These are phyloP conservation scores for Calephelis nemesis DNA, from an alignment of 1,140 invertebrate genomes.

Conservation along the genomic window DNA sequence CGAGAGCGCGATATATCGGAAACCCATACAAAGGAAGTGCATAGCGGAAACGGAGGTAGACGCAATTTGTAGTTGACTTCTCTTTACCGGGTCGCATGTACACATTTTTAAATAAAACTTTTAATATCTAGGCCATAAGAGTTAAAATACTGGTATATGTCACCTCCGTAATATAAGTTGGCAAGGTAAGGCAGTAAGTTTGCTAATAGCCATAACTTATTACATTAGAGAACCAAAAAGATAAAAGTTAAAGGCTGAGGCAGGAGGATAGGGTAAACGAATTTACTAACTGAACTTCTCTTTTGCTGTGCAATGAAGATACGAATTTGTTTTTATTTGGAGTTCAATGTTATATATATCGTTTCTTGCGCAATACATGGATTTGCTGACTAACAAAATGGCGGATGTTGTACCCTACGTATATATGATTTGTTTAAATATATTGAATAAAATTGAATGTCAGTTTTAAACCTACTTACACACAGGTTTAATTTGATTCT, in stretches of 20 bases:
- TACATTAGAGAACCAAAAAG: slow-evolving; percentile 38
- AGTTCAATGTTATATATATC: neutral
- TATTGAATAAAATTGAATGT: too few relatives aligned
- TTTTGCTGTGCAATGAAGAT: slow-evolving; percentile 11
- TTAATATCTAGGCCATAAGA: slow-evolving; percentile 25
- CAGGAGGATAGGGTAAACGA: slow-evolving; percentile 12
- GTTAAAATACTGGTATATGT: slow-evolving; percentile 27
- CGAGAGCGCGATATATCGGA: slow-evolving; percentile 34
- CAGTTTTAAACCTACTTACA: too few relatives aligned
- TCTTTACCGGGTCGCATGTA: slow-evolving; percentile 18
- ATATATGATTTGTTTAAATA: too few relatives aligned
- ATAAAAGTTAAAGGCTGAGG: slow-evolving; percentile 36
- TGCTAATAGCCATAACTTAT: slow-evolving; percentile 42
- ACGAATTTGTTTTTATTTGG: slow-evolving; percentile 3
- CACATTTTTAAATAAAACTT: slow-evolving; percentile 24
- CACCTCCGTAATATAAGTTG: slow-evolving; percentile 23
- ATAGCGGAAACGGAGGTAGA: slow-evolving; percentile 41
- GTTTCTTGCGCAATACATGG: neutral
- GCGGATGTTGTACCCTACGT: too few relatives aligned
- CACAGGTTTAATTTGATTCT: too few relatives aligned
- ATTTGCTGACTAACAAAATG: too few relatives aligned
- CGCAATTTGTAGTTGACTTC: slow-evolving; percentile 41
- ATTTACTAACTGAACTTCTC: slow-evolving; percentile 9
- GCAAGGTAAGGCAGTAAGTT: slow-evolving; percentile 37
- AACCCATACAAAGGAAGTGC: slow-evolving; percentile 40